Evolutionary conservation across 2,113 vertebrate genomes (phyloP), one percentile per base, ranked within the genome.

Genomic region (Atractosteus spatula): DNA sequence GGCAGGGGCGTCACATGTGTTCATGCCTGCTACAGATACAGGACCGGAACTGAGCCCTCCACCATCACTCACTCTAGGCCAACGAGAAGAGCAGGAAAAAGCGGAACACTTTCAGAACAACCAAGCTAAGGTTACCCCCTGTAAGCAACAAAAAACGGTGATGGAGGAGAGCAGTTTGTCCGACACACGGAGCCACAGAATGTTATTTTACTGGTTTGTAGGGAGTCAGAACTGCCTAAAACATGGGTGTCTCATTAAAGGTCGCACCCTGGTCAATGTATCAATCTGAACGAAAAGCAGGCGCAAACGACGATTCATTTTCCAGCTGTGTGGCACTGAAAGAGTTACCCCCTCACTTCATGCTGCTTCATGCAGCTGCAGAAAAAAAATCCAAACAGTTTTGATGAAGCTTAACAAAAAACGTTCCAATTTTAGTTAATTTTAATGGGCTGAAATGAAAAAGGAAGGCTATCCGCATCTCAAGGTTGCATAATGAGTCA

Each of bases 401-500:
- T 93, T 95, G 93, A 95, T 95, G 93, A 95, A 95, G 94, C 94
- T 95, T 95, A 95, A 95, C 93, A 95, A 94, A 94, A 79, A 95
- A 94, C 91, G 91, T 93, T 96, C 93, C 94, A 94, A 96, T 96
- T 94, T 95, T 94, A 95, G 94, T 96, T 95, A 96, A 96, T 97
- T 94, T 97, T 98, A 96, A 96, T 96, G 93, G 94, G 96, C 95
- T 92, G 92, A 95, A 94, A 96, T 94, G 95, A 96, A 95, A 96
- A 95, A 96, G 94, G 94, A 94, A 94, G 94, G 95, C 95, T 95
- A 98, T 98, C 96, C 94, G 96, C 97, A 96, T 97, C 96, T 98
- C 96, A 96, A 98, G 97, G 96, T 98, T 98, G 96, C 94, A 96
- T 98, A 98, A 98, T 97, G 98, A 99, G 97, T 99, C 97, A 98